Conservation (phyloP, 2,888 invertebrate genomes). For the Apamea sordens region DNA sequence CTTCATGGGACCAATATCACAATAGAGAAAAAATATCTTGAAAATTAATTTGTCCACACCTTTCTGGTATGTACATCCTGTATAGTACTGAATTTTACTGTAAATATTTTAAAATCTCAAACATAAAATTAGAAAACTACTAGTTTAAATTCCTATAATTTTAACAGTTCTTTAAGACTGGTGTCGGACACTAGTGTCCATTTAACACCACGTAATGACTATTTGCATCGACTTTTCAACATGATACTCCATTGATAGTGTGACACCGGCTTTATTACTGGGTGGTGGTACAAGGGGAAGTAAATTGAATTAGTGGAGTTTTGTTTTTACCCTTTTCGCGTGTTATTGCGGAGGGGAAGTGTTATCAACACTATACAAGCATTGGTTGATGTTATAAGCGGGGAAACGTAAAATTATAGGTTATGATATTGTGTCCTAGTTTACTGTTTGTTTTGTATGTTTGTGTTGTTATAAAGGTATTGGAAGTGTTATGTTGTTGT, state of each 20-base stretch:
- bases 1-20: neutral
- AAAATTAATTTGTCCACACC: no score
- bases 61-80: no score
- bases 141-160: conserved; percentile 25
- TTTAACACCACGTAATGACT: conserved; percentile 44
- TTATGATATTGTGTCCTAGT: conserved; percentile 32
- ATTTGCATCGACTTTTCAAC: conserved; percentile 50
- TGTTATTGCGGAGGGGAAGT: conserved; percentile 58
- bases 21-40: neutral
- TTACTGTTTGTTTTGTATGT: conserved; percentile 38
- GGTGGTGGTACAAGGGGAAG: conserved; percentile 42
- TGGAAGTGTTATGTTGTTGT: neutral
- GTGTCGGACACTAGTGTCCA: conserved; percentile 31
- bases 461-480: neutral
- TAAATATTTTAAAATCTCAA: neutral
- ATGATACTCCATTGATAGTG: conserved; percentile 66
- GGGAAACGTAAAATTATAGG: conserved; percentile 27
- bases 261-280: conserved; percentile 57
- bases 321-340: conserved; percentile 59
- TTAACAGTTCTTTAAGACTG: neutral
- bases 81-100: neutral
- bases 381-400: conserved; percentile 35
- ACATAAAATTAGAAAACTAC: neutral
- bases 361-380: conserved; percentile 64
- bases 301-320: conserved; percentile 56